Conservation (phyloP, 2,113 vertebrate species). For the Conger conger region DNA sequence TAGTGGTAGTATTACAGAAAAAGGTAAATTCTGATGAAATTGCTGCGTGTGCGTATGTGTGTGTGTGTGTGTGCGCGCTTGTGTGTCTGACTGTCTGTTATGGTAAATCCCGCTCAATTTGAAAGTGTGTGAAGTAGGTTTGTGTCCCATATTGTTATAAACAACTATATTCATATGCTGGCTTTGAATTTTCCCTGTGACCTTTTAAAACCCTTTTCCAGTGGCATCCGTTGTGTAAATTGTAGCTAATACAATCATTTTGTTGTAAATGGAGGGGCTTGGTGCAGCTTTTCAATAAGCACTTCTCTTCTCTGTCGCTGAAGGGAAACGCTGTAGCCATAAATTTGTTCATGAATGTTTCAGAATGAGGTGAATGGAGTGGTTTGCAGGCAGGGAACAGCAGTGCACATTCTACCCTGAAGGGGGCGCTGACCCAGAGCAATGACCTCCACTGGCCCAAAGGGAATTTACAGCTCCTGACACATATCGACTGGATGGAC, state of each 20-base stretch:
- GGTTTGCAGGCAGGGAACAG: too few relatives aligned
- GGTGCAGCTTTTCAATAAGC: background rate
- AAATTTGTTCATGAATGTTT: background rate
- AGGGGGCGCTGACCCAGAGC: too few relatives aligned
- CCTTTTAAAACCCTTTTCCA: background rate
- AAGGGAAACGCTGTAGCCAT: background rate
- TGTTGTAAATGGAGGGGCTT: too few relatives aligned
- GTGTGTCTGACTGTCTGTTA: too few relatives aligned
- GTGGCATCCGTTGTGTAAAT: background rate
- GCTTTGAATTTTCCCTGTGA: background rate
- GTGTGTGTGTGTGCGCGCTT: too few relatives aligned
- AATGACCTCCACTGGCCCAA: too few relatives aligned
- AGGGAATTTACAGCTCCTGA: too few relatives aligned
- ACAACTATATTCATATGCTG: background rate
- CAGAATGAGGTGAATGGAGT: background rate
- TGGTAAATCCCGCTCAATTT: background rate
- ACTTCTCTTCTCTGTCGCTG: background rate
- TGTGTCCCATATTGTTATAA: background rate
- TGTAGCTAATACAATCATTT: background rate
- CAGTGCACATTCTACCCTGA: too few relatives aligned
- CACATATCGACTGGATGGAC: too few relatives aligned
- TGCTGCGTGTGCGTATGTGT: too few relatives aligned
- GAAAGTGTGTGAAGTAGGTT: background rate
- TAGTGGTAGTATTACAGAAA: too few relatives aligned
- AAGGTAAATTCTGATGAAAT: too few relatives aligned